Evolutionary conservation across 2,888 invertebrate species (phyloP).

Genomic region (Euproctis similis): DNA sequence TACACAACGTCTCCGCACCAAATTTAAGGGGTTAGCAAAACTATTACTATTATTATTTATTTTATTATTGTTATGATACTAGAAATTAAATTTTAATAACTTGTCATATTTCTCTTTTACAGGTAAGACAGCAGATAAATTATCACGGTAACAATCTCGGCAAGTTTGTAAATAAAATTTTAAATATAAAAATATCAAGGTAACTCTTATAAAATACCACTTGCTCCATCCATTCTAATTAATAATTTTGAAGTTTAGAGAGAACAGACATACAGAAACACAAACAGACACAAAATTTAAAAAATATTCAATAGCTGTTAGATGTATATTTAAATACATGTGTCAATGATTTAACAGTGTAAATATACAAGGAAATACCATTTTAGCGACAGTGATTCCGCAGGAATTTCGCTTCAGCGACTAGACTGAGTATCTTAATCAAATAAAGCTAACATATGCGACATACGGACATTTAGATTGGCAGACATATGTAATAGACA

Average conservation of each 20-base stretch:
- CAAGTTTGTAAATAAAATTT: no score
- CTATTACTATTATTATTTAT: no score
- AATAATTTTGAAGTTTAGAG: no score
- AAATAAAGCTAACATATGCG: conserved; percentile 34
- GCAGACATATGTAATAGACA: no score
- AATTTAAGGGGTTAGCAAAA: no score
- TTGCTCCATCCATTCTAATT: no score
- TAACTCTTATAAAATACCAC: no score
- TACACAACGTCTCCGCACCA: no score
- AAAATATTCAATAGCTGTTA: not conserved
- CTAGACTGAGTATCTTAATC: conserved; percentile 38
- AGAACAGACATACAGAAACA: not conserved
- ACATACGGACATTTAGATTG: conserved; percentile 29
- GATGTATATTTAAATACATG: not conserved
- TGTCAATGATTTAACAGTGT: conserved; percentile 15
- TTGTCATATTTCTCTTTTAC: conserved; percentile 16
- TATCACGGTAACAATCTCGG: no score
- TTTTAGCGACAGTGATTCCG: conserved; percentile 34
- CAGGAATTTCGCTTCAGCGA: conserved; percentile 35
- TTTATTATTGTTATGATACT: no score
- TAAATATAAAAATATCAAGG: no score
- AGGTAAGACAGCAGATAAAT: conserved; percentile 24
- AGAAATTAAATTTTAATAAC: no score
- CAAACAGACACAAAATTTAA: not conserved
- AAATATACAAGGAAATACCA: conserved; percentile 14